Percentiles rank a stretch among this genome's conserved stretches.
Conservation (phyloP, 2,888 invertebrate species). For the Pogonocherus hispidulus region DNA sequence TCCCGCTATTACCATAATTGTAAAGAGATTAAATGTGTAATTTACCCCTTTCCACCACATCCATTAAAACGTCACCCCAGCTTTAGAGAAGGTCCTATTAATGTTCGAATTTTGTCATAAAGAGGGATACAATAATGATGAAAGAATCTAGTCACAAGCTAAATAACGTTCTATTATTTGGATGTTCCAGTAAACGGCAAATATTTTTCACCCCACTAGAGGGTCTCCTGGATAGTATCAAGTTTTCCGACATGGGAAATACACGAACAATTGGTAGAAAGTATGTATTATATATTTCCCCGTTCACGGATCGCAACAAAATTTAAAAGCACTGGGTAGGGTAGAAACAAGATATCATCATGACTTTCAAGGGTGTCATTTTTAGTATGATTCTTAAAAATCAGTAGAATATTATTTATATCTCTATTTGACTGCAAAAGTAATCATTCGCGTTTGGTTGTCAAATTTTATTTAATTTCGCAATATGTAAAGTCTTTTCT, state of each 20-base stretch:
- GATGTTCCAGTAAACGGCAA: constrained; percentile 1
- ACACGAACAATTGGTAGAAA: constrained; percentile 38
- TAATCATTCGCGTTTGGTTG: too few relatives aligned
- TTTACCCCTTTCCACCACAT: neutral
- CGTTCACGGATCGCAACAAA: constrained; percentile 33
- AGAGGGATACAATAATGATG: neutral
- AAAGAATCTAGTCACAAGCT: neutral
- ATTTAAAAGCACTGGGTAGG: constrained; percentile 29
- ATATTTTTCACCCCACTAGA: constrained; percentile 22
- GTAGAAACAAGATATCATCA: neutral
- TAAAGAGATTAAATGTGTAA: neutral
- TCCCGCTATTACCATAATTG: neutral
- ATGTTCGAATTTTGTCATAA: neutral
- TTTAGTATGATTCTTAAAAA: neutral
- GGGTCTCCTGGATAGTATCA: constrained; percentile 36
- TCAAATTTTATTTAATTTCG: too few relatives aligned
- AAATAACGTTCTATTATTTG: neutral
- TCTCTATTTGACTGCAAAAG: neutral
- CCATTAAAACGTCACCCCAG: constrained; percentile 3
- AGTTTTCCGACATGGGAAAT: constrained; percentile 38
- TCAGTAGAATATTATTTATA: neutral
- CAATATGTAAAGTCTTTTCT: too few relatives aligned
- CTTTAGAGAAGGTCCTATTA: neutral
- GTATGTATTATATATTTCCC: constrained; percentile 33
- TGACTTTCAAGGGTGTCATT: neutral